Evolutionary conservation across 1,140 invertebrate genomes (phyloP).

Genomic region (Drosophila dunni): DNA sequence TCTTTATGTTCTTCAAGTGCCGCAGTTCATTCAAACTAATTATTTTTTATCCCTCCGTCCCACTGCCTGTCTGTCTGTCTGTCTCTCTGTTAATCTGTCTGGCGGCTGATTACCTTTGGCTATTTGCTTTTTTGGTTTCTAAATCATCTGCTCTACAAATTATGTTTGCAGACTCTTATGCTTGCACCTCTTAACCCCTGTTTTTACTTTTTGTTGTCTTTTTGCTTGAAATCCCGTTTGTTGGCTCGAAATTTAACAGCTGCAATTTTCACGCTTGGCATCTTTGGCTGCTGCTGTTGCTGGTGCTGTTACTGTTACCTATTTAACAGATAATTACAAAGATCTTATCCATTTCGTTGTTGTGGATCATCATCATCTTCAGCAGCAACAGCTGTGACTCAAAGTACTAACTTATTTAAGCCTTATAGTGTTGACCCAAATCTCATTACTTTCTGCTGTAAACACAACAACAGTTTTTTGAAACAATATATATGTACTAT

Average conservation of each 20-base stretch:
- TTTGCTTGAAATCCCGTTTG: conserved; percentile 39
- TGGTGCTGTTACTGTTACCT: conserved; percentile 18
- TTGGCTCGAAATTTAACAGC: conserved; percentile 58
- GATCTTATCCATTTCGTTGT: conserved; percentile 54
- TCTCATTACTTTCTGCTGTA: conserved; percentile 32
- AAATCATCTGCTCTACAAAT: conserved; percentile 36
- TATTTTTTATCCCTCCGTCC: conserved; percentile 47
- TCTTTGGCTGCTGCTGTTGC: conserved; percentile 26
- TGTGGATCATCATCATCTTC: conserved; percentile 39
- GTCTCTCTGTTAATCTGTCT: conserved; percentile 24
- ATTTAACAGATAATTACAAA: conserved; percentile 67
- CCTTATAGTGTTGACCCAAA: conserved; percentile 6
- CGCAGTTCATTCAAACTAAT: conserved; percentile 70
- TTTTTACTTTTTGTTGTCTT: conserved; percentile 1
- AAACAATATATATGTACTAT: background rate
- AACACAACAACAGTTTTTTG: conserved; percentile 19
- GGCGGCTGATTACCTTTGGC: conserved; percentile 72
- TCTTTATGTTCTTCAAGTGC: conserved; percentile 53
- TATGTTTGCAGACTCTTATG: conserved; percentile 22
- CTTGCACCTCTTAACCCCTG: conserved; percentile 37
- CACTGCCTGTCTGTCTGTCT: conserved; percentile 11
- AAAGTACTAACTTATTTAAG: conserved; percentile 40
- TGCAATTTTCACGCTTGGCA: conserved; percentile 68
- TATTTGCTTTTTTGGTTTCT: conserved; percentile 69
- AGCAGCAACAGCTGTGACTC: conserved; percentile 39